phyloP scores from a whole-genome alignment of 2,888 invertebrate genomes.

The Trissolcus brochymenae region DNA sequence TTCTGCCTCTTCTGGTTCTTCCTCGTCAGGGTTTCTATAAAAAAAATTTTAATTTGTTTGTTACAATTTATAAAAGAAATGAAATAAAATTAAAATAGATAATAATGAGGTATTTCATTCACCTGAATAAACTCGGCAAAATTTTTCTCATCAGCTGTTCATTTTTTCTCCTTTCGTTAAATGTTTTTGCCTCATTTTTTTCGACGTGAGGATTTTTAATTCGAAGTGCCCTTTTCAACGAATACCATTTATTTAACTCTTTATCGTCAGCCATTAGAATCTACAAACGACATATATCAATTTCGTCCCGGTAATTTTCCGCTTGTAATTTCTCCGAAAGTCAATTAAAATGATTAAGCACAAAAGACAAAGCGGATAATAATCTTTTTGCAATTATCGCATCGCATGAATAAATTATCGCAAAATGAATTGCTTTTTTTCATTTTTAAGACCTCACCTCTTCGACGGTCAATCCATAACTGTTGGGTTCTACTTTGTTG shows the following conservation, averaged over 20 bases:
- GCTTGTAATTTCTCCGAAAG: neutral
- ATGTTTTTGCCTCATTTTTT: slow-evolving; percentile 86
- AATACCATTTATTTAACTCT: slow-evolving; percentile 97
- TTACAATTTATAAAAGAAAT: neutral
- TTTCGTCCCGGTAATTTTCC: too few species aligned
- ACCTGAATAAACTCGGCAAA: slow-evolving; percentile 85
- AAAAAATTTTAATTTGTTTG: slow-evolving; percentile 1
- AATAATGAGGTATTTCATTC: slow-evolving; percentile 60
- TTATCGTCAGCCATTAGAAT: slow-evolving; percentile 93
- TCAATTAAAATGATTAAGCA: slow-evolving; percentile 5
- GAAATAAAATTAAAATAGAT: neutral
- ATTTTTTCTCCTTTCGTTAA: slow-evolving; percentile 85
- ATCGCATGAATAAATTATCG: slow-evolving; percentile 36
- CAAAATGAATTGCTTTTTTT: neutral
- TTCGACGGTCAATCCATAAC: slow-evolving; percentile 92
- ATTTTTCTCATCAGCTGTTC: slow-evolving; percentile 86
- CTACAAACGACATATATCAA: slow-evolving; percentile 76
- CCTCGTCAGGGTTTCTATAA: slow-evolving; percentile 41
- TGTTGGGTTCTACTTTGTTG: slow-evolving; percentile 90
- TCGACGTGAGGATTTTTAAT: slow-evolving; percentile 87
- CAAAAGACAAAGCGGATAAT: neutral
- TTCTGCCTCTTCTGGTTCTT: slow-evolving; percentile 22
- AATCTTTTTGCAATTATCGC: neutral
- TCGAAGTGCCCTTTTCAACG: slow-evolving; percentile 90
- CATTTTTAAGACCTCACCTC: slow-evolving; percentile 81